These are phyloP conservation scores for Etheostoma cragini DNA, from an alignment of 2,113 vertebrate species.

Conservation along the genomic window DNA sequence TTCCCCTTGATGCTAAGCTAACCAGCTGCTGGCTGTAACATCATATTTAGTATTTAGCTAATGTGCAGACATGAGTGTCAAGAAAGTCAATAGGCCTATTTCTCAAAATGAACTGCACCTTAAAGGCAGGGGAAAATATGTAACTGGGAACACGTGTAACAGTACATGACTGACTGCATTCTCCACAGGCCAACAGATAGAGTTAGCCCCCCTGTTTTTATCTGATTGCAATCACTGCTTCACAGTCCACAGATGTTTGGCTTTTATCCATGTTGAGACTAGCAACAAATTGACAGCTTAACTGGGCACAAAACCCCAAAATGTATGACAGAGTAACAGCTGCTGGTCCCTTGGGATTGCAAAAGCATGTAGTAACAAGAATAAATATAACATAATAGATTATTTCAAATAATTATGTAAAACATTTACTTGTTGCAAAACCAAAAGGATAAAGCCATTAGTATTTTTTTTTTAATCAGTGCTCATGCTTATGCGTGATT, in stretches of 20 bases:
- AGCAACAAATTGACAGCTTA: not conserved
- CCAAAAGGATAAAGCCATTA: not conserved
- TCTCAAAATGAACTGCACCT: not conserved
- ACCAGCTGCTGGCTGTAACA: not conserved
- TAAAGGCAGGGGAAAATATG: not conserved
- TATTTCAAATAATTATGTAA: not conserved
- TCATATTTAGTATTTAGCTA: not conserved
- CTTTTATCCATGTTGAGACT: conserved; percentile 18
- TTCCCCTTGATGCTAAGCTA: not conserved
- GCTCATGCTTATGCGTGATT: not conserved
- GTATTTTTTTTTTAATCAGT: not conserved
- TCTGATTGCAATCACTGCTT: conserved; percentile 5
- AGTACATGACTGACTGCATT: not conserved
- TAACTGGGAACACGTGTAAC: not conserved
- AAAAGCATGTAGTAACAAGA: not conserved
- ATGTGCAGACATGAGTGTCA: not conserved
- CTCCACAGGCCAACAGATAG: conserved; percentile 7
- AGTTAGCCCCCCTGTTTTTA: not conserved
- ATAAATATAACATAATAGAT: not conserved
- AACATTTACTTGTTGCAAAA: not conserved
- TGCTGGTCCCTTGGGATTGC: not conserved
- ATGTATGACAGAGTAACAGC: not conserved
- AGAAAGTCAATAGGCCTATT: not conserved
- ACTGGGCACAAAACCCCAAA: not conserved
- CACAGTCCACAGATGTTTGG: conserved; percentile 38